phyloP scores from a whole-genome alignment of 2,113 vertebrate species.

The Oncorhynchus nerka region DNA sequence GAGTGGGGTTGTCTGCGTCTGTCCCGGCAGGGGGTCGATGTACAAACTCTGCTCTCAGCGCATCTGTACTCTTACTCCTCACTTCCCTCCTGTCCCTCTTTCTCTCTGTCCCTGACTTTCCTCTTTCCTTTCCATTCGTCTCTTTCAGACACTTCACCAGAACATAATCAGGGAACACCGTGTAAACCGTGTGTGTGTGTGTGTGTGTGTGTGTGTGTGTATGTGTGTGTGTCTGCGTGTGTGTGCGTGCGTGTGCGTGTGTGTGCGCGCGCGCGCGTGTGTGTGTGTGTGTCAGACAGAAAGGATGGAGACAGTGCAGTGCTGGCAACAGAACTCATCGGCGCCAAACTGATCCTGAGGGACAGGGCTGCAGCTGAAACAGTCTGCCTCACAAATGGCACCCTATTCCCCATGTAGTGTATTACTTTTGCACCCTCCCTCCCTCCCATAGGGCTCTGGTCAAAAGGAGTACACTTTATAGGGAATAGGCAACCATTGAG shows the following conservation, averaged over 20 bases:
- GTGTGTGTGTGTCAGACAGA: not conserved
- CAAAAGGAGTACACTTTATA: too few relatives aligned
- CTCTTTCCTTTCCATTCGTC: slow-evolving; percentile 11
- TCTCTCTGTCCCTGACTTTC: slow-evolving; percentile 3
- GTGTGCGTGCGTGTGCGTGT: not conserved
- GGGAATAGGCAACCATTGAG: not conserved
- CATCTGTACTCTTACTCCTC: slow-evolving; percentile 9
- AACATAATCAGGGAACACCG: slow-evolving; percentile 32
- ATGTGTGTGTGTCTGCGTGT: not conserved
- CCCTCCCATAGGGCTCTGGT: too few relatives aligned
- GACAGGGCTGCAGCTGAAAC: slow-evolving; percentile 1
- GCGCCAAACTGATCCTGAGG: slow-evolving; percentile 3
- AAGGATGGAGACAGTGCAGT: not conserved
- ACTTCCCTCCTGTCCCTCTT: not conserved
- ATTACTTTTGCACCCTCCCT: not conserved
- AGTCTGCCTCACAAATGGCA: not conserved
- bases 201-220: not conserved
- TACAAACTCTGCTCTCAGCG: not conserved
- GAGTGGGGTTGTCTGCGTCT: not conserved
- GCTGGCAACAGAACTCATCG: not conserved
- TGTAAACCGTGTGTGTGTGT: slow-evolving; percentile 39
- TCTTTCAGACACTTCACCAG: slow-evolving; percentile 34
- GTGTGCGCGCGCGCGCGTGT: not conserved
- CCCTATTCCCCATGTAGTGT: not conserved
- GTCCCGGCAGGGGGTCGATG: slow-evolving; percentile 16